A percentile compares a stretch with the other conserved stretches of the same genome.
Evolutionary conservation across 1,140 invertebrate genomes (phyloP).

Genomic region (Micrasema minimum): DNA sequence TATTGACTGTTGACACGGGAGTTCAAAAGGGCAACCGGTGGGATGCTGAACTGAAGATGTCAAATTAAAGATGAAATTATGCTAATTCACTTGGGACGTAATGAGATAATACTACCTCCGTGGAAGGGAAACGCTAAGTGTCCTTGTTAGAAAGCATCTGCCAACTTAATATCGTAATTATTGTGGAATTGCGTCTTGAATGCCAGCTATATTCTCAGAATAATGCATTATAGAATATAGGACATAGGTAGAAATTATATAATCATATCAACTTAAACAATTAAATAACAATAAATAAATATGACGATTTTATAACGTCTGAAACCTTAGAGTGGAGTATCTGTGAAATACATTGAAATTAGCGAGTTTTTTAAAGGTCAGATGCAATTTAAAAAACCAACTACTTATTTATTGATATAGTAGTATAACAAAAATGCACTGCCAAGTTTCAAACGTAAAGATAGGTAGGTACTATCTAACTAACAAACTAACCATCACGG

Average conservation of each 20-base stretch:
- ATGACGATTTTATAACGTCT: no score
- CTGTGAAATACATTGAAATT: no score
- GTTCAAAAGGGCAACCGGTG: conserved; percentile 12
- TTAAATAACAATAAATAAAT: no score
- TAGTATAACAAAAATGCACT: no score
- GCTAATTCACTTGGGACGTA: conserved; percentile 11
- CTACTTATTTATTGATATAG: no score
- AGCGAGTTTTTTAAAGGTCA: no score
- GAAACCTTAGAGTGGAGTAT: no score
- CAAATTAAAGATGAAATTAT: conserved; percentile 23
- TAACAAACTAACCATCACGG: no score
- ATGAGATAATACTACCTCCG: conserved; percentile 15
- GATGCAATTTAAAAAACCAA: no score
- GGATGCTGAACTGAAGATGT: neutral
- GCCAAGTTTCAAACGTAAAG: no score
- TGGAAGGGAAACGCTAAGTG: neutral
- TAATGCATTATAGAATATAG: neutral
- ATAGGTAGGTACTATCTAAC: no score
- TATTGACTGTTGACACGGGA: neutral
- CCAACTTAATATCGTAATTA: neutral
- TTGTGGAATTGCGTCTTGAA: conserved; percentile 1
- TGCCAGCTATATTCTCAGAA: neutral
- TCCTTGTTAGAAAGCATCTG: conserved; percentile 1
- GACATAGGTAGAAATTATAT: neutral
- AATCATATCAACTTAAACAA: neutral